Percentiles rank a stretch among this genome's conserved stretches.
Conservation (phyloP, 2,797 vertebrate species). For the Ficedula albicollis region DNA sequence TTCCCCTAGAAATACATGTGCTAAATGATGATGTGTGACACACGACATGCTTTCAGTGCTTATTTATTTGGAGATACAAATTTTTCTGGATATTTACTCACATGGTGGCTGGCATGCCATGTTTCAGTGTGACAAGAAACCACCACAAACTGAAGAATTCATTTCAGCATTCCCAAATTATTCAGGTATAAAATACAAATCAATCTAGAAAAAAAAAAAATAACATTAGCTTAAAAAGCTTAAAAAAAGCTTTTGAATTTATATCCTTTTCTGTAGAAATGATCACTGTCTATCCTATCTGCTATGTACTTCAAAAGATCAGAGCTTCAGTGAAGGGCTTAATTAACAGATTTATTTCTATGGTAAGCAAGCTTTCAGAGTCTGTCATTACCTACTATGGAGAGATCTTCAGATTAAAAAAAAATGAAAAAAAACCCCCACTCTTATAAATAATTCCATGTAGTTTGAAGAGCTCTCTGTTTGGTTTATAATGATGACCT, state of each 20-base stretch:
- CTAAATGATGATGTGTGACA: neutral
- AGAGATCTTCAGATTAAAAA: neutral
- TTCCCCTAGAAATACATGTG: neutral
- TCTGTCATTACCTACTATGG: neutral
- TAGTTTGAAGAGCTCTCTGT: neutral
- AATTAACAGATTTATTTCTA: neutral
- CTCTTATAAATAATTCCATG: neutral
- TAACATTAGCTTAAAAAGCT: rapidly evolving
- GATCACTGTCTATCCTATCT: neutral
- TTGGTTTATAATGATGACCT: neutral
- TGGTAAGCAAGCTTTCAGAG: neutral
- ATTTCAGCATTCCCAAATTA: neutral
- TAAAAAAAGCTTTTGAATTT: neutral
- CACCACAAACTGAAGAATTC: neutral
- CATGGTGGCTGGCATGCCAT: neutral
- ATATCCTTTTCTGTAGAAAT: neutral
- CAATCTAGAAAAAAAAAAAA: neutral
- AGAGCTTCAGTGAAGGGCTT: neutral
- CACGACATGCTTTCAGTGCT: neutral
- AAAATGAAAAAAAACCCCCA: rapidly evolving
- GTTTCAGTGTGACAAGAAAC: neutral
- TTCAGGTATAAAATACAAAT: neutral
- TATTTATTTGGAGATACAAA: neutral
- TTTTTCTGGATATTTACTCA: neutral
- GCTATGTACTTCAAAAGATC: neutral